These are phyloP conservation scores for Timandra comae DNA, from an alignment of 2,888 invertebrate species.

Conservation along the genomic window DNA sequence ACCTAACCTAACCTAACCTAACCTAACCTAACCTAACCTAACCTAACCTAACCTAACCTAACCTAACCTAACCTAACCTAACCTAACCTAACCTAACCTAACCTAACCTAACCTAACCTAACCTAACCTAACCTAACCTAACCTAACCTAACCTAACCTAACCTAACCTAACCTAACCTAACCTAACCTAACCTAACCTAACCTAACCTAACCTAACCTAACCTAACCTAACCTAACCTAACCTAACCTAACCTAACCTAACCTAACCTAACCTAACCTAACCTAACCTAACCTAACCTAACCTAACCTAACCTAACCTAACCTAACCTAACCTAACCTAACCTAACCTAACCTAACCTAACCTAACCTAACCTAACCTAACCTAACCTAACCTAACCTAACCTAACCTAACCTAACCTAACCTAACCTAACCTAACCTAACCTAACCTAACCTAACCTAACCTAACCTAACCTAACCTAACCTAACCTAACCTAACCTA, in stretches of 20 bases:
- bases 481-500: constrained; percentile 3
- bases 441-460: constrained; percentile 3
- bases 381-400: constrained; percentile 10
- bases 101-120: constrained; percentile 11
- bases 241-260: constrained; percentile 4
- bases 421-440: constrained; percentile 5
- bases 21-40: constrained; percentile 5
- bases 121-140: constrained; percentile 6
- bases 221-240: constrained; percentile 3
- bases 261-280: constrained; percentile 4
- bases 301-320: constrained; percentile 5
- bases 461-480: constrained; percentile 5
- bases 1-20: constrained; percentile 5
- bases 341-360: constrained; percentile 6
- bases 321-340: constrained; percentile 6
- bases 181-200: constrained; percentile 10
- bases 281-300: constrained; percentile 4
- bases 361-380: constrained; percentile 6
- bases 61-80: constrained; percentile 16
- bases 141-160: constrained; percentile 7
- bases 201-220: constrained; percentile 7
- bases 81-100: constrained; percentile 9
- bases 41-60: constrained; percentile 15
- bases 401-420: constrained; percentile 8
- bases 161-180: constrained; percentile 11